These are phyloP conservation scores for Neofelis nebulosa DNA, from an alignment of 2,113 vertebrate species.

Conservation along the genomic window DNA sequence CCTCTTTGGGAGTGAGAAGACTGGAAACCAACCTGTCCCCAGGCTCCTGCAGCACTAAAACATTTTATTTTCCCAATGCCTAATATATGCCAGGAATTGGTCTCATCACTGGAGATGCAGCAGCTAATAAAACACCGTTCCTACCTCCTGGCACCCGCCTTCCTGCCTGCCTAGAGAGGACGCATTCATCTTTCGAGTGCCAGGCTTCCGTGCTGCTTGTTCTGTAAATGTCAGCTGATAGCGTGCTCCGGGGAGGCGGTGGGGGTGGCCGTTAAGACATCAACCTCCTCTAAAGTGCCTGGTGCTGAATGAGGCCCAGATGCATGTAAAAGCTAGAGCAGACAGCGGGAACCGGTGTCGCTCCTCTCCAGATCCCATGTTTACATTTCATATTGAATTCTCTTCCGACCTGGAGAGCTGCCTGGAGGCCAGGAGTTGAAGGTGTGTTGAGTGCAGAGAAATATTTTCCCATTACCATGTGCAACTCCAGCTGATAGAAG, in stretches of 20 bases:
- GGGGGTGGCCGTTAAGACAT: too few relatives aligned
- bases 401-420: not conserved
- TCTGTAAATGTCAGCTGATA: not conserved
- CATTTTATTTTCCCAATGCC: not conserved
- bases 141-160: not conserved
- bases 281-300: not conserved
- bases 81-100: not conserved
- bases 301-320: not conserved
- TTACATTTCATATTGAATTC: not conserved
- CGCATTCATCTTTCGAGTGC: not conserved
- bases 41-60: not conserved
- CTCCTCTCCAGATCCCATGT: not conserved
- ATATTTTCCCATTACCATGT: not conserved
- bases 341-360: not conserved
- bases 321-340: not conserved
- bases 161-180: not conserved
- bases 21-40: not conserved
- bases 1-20: not conserved
- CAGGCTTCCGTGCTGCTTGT: not conserved
- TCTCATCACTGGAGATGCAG: not conserved
- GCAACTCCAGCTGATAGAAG: not conserved
- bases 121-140: too few relatives aligned
- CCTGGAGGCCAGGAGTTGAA: not conserved
- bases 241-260: not conserved
- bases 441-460: not conserved